Evolutionary conservation across 2,797 vertebrate genomes (phyloP), one percentile per base, ranked within the genome.

Genomic region (Spondyliosoma cantharus): DNA sequence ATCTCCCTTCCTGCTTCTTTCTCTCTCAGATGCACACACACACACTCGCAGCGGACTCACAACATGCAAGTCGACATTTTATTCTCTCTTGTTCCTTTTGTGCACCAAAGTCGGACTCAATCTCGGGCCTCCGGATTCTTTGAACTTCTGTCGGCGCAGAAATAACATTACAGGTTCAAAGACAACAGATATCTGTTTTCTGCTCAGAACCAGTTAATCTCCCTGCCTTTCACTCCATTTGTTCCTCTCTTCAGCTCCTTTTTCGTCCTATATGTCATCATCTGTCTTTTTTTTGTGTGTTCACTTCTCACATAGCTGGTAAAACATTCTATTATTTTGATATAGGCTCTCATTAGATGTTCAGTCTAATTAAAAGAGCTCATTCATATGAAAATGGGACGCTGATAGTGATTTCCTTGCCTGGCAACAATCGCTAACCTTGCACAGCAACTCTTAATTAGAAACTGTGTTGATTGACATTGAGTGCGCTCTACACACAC

Each of bases 371-470:
- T 95, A 95, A 95, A 93, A 73, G 80, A 89, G 90, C 91, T 90
- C 93, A 94, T 95, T 96, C 94, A 94, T 95, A 93, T 95, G 95
- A 96, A 95, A 95, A 95, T 94, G 87, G 84, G 87, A 82, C 70
- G 82, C 90, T 91, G 94, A 95, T 95, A 94, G 92, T 90, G 93
- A 95, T 95, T 95, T 95, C 89, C 87, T 85, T 92, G 86, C 92
- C 87, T 92, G 82, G 94, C 94, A 95, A 95, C 91, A 92, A 94
- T 94, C 89, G 54, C 87, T 81, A 83, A 91, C 93, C 93, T 93
- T 88, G 89, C 89, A 89, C 90, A 82, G 89, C 89, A 90, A 93
- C 93, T 94, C 93, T 94, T 96, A 96, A 95, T 96, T 95, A 95
- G 93, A 95, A 93, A 91, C 86, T 74, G 53, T 80, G 80, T 92